Conservation (phyloP, 1,140 invertebrate species). For the Plodia interpunctella region DNA sequence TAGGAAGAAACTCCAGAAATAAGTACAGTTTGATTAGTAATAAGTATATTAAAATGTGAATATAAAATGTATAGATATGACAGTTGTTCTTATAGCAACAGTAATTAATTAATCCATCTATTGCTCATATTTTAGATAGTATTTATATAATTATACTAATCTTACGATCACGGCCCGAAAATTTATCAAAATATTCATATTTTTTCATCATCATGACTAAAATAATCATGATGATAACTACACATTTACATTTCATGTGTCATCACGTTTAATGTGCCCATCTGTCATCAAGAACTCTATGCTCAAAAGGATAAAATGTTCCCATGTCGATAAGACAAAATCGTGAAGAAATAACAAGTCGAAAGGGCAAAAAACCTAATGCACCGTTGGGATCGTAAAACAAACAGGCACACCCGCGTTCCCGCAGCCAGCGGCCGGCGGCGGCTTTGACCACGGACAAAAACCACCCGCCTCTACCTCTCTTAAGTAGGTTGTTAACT, state of each 20-base stretch:
- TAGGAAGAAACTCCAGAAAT: too few species aligned
- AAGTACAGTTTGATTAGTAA: too few species aligned
- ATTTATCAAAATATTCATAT: too few species aligned
- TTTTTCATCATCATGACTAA: too few species aligned
- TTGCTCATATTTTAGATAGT: neutral
- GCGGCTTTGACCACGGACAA: constrained; percentile 68
- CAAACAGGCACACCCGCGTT: constrained; percentile 58
- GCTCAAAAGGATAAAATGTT: constrained; percentile 8
- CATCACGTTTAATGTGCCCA: neutral
- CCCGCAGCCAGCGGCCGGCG: constrained; percentile 53
- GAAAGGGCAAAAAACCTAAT: constrained; percentile 66
- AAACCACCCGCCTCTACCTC: constrained; percentile 67
- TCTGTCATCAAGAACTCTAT: neutral
- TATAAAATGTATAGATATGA: too few species aligned
- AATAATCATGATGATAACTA: too few species aligned
- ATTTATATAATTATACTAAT: too few species aligned
- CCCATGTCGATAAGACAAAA: constrained; percentile 57
- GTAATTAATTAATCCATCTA: too few species aligned
- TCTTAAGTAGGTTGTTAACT: constrained; percentile 77
- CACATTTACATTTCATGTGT: neutral
- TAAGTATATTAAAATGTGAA: too few species aligned
- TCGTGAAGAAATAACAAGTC: constrained; percentile 60
- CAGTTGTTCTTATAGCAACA: too few species aligned
- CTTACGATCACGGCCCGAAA: too few species aligned
- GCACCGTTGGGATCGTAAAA: constrained; percentile 72